Conservation (phyloP, 2,888 invertebrate genomes). For the Drosophila sordidapex region DNA sequence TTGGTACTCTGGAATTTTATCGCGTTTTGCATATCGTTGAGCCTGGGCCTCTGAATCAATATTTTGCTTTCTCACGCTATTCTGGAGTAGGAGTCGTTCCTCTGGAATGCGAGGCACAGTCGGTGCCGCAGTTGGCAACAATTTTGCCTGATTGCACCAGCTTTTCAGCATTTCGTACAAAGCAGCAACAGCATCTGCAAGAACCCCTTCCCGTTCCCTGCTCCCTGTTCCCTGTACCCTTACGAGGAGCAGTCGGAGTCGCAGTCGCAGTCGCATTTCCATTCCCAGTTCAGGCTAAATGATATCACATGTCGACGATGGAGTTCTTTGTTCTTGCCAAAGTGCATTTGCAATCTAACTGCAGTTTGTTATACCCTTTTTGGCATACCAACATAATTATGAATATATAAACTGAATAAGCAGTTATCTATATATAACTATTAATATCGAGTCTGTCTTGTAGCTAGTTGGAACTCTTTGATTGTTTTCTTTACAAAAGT, state of each 20-base stretch:
- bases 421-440: background rate
- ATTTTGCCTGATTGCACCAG: slow-evolving; percentile 74
- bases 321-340: slow-evolving; percentile 52
- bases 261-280: slow-evolving; percentile 20
- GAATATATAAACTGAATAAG: background rate
- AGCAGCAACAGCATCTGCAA: slow-evolving; percentile 18
- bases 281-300: slow-evolving; percentile 57
- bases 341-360: slow-evolving; percentile 69
- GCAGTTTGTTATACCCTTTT: slow-evolving; percentile 18
- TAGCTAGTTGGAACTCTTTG: background rate
- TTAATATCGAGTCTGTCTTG: background rate
- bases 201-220: background rate
- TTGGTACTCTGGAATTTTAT: slow-evolving; percentile 72
- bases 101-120: slow-evolving; percentile 66
- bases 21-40: slow-evolving; percentile 76
- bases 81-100: slow-evolving; percentile 50
- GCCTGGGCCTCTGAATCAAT: slow-evolving; percentile 69
- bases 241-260: slow-evolving; percentile 10
- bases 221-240: background rate
- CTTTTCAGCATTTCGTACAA: slow-evolving; percentile 37
- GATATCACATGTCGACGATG: slow-evolving; percentile 74
- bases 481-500: background rate
- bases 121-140: slow-evolving; percentile 72
- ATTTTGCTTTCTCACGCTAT: slow-evolving; percentile 80
- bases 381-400: background rate